These are phyloP conservation scores for Galeopterus variegatus DNA, from an alignment of 2,113 vertebrate species.

Conservation along the genomic window DNA sequence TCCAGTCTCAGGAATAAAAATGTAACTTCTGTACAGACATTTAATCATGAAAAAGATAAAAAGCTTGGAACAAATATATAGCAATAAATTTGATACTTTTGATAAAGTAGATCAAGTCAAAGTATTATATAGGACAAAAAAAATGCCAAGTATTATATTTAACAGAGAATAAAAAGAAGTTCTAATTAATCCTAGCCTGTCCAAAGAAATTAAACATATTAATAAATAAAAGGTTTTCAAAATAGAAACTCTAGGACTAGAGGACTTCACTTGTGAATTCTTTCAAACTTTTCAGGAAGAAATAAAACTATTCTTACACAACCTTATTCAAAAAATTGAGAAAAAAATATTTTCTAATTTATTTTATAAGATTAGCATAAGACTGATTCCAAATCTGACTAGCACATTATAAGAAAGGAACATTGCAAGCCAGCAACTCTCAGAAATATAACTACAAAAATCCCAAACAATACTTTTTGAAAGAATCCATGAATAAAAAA, in stretches of 20 bases:
- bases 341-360: background rate
- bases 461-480: background rate
- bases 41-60: background rate
- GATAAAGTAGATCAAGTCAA: background rate
- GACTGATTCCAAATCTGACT: background rate
- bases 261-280: background rate
- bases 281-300: background rate
- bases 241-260: background rate
- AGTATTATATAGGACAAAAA: background rate
- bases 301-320: background rate
- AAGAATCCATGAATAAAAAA: background rate
- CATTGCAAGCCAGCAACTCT: background rate
- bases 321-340: background rate
- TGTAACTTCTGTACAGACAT: background rate
- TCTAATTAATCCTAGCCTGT: background rate
- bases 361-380: background rate
- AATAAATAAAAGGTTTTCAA: background rate
- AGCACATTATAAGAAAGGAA: background rate
- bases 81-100: background rate
- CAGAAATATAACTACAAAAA: background rate
- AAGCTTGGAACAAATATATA: background rate
- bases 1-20: slow-evolving; percentile 8
- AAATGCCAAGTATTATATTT: background rate
- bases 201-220: background rate
- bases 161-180: background rate